Evolutionary conservation across 2,888 invertebrate genomes (phyloP).

Genomic region (Anorthoa munda): DNA sequence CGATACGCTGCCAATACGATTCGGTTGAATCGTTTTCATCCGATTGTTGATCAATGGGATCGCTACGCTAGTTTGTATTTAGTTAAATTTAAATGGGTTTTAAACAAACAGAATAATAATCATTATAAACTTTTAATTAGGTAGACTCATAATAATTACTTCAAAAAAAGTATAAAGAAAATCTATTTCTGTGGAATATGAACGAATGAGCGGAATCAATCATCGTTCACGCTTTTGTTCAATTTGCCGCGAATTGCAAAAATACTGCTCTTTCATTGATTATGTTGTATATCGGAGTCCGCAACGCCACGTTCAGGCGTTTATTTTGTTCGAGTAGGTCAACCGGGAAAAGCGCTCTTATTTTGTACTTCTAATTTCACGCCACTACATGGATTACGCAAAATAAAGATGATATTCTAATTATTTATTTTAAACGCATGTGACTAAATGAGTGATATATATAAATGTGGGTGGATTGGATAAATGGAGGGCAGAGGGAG

Average conservation of each 20-base stretch:
- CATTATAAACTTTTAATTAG: too few relatives aligned
- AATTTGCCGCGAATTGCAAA: neutral
- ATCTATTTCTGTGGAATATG: too few relatives aligned
- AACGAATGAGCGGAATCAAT: slow-evolving; percentile 2
- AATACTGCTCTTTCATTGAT: neutral
- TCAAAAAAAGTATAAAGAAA: too few relatives aligned
- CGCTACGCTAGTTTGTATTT: neutral
- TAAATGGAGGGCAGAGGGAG: too few relatives aligned
- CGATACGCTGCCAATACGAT: slow-evolving; percentile 79
- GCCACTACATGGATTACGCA: too few relatives aligned
- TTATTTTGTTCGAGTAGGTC: neutral
- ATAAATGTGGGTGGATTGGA: too few relatives aligned
- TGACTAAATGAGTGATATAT: too few relatives aligned
- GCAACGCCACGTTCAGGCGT: neutral
- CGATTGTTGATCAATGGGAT: slow-evolving; percentile 19
- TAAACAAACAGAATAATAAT: neutral
- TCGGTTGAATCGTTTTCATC: slow-evolving; percentile 39
- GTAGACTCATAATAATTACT: neutral
- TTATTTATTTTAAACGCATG: too few relatives aligned
- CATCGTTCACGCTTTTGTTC: neutral
- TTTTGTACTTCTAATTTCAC: too few relatives aligned
- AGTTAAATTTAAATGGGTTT: neutral
- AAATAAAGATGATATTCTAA: too few relatives aligned
- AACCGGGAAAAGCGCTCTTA: too few relatives aligned
- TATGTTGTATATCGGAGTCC: neutral